Evolutionary conservation across 2,888 invertebrate species (phyloP).

Genomic region (Danaus chrysippus): DNA sequence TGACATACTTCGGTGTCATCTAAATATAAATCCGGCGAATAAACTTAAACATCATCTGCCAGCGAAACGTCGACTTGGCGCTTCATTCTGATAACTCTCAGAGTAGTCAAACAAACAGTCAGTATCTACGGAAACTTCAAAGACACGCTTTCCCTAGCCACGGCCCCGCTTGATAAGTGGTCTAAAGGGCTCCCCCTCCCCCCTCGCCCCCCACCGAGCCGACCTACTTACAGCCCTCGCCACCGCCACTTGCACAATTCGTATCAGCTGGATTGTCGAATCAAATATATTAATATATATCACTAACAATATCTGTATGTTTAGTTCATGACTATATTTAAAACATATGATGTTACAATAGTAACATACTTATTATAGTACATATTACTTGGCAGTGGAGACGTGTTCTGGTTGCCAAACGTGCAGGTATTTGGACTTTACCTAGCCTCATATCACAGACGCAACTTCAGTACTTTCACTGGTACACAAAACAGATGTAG

Average conservation of each 20-base stretch:
- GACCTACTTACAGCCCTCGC: constrained; percentile 53
- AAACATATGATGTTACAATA: background rate
- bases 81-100: constrained; percentile 23
- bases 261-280: constrained; percentile 72
- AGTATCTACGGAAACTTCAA: constrained; percentile 50
- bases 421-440: constrained; percentile 4
- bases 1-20: background rate
- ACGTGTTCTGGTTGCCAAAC: background rate
- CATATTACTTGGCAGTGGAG: constrained; percentile 2
- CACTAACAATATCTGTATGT: background rate
- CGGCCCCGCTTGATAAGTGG: constrained; percentile 65
- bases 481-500: background rate
- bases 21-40: constrained; percentile 1
- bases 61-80: constrained; percentile 14
- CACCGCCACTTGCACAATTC: constrained; percentile 72
- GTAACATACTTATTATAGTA: constrained; percentile 1
- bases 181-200: constrained; percentile 68
- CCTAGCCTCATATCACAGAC: constrained; percentile 4
- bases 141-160: constrained; percentile 67
- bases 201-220: constrained; percentile 45
- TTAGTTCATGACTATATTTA: background rate
- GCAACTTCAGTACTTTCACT: constrained; percentile 6
- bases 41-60: constrained; percentile 12
- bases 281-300: constrained; percentile 20
- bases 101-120: constrained; percentile 34